These are phyloP conservation scores for Meleagris gallopavo DNA, from an alignment of 2,113 vertebrate species.

Conservation along the genomic window DNA sequence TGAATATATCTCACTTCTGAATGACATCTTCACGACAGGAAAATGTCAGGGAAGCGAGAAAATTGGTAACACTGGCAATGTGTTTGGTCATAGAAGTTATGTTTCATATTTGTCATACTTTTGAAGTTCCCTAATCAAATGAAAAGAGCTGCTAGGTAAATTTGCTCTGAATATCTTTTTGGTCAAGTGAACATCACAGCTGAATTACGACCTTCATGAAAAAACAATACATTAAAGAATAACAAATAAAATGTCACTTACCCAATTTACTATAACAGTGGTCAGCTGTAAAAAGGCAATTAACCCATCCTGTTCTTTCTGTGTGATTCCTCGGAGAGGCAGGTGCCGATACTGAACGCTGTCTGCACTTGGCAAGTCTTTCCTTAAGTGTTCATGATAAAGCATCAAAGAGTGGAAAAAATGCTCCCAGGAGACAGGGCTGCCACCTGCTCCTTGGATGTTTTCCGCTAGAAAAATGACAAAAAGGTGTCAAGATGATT, in stretches of 20 bases:
- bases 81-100: not conserved
- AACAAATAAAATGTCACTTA: conserved; percentile 56
- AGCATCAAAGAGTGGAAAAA: conserved; percentile 98
- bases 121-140: not conserved
- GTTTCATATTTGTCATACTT: not conserved
- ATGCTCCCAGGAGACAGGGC: conserved; percentile 97
- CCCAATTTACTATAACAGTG: conserved; percentile 92
- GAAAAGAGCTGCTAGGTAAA: not conserved
- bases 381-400: conserved; percentile 94
- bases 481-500: not conserved
- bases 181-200: not conserved
- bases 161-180: not conserved
- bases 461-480: conserved; percentile 86
- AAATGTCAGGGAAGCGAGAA: not conserved
- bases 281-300: conserved; percentile 93
- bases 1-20: not conserved
- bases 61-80: not conserved
- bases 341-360: conserved; percentile 91
- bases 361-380: conserved; percentile 91
- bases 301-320: conserved; percentile 94
- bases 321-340: conserved; percentile 93
- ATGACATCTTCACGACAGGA: not conserved
- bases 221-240: not conserved
- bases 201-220: not conserved
- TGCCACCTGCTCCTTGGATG: conserved; percentile 90